Evolutionary conservation across 2,113 vertebrate species (phyloP).

Genomic region (Thunnus maccoyii): DNA sequence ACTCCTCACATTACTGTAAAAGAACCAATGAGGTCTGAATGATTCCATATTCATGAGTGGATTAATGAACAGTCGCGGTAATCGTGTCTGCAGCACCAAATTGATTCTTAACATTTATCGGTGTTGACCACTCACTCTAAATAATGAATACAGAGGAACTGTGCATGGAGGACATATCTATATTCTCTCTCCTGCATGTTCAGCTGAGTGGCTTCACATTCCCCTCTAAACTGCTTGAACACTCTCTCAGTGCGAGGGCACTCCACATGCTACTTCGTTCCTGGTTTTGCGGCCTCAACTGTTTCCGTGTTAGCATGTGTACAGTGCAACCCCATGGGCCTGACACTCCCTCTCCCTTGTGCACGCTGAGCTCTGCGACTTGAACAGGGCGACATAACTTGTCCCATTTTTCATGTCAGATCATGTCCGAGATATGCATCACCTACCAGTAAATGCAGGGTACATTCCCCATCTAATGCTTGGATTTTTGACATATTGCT

Average conservation of each 20-base stretch:
- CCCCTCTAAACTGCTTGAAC: constrained; percentile 45
- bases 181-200: constrained; percentile 22
- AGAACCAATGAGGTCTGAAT: constrained; percentile 74
- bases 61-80: constrained; percentile 77
- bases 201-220: constrained; percentile 19
- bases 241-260: constrained; percentile 3
- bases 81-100: constrained; percentile 72
- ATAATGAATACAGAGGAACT: constrained; percentile 49
- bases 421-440: constrained; percentile 51
- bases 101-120: constrained; percentile 73
- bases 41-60: constrained; percentile 79
- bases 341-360: background rate
- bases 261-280: constrained; percentile 6
- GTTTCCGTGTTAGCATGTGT: constrained; percentile 65
- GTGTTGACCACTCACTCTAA: constrained; percentile 41
- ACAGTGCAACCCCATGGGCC: constrained; percentile 20
- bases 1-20: constrained; percentile 75
- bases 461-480: constrained; percentile 19
- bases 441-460: constrained; percentile 26
- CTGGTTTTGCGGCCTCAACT: constrained; percentile 34
- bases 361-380: constrained; percentile 3
- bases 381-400: background rate
- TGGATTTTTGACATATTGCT: constrained; percentile 52
- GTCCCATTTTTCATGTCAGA: constrained; percentile 54
- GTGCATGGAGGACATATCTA: constrained; percentile 3